Evolutionary conservation across 2,797 vertebrate genomes (phyloP), one percentile per base, ranked within the genome.

Genomic region (Dallia pectoralis): DNA sequence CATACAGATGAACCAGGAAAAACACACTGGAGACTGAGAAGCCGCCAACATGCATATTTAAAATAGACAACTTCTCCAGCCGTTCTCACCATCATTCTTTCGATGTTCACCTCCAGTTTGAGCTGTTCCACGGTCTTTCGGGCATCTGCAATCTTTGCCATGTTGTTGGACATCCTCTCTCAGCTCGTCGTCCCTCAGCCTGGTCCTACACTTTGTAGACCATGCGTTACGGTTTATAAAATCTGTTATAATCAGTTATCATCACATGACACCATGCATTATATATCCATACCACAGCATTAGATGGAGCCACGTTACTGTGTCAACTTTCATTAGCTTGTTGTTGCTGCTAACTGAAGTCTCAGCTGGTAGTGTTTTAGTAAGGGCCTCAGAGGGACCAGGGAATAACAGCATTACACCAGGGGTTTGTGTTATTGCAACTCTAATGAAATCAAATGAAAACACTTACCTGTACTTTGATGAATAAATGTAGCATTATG

Each of bases 71-170:
- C 4, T 48, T 25, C 5, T 48, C 6, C 12, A 14, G 22, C 61
- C 30, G 29, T 47, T 5, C 92, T 90, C 77, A 97, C 96, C 95
- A 96, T 95, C 94, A 96, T 95, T 76, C 96, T 92, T 80, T 96
- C 95, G n/a, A 96, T 95, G 90, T 97, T 96, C 71, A 97, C 95
- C 78, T 97, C 96, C 84, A 97, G 89, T 82, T 97, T 97, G 67
- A 97, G 81, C 47, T 97, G 96, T 53, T 97, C 96, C 72, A 97
- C 96, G 0, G 93, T 95, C 87, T 96, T 96, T 32, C 96, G 90
- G 15, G 96, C 96, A 53, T 97, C 96, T 18, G 95, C 94, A 15
- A 97, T 97, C 88, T 95, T 96, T 74, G 95, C 95, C 94, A 96
- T 97, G 91, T 96, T 96, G 87, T 97, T 97, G 2, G 96, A 96